Evolutionary conservation across 2,888 invertebrate species (phyloP).

Genomic region (Clanis bilineata): DNA sequence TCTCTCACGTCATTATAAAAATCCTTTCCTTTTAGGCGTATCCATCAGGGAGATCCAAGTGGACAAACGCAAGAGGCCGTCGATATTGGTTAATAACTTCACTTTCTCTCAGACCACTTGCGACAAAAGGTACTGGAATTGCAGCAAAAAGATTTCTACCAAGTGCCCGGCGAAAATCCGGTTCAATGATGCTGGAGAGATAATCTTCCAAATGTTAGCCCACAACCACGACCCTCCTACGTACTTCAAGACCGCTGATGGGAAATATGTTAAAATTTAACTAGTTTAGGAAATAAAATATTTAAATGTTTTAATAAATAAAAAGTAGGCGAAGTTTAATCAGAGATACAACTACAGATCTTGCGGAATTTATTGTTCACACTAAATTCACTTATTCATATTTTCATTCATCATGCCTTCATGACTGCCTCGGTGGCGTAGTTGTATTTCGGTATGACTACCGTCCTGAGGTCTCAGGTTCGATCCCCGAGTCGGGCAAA

Average conservation of each 20-base stretch:
- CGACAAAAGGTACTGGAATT: constrained; percentile 56
- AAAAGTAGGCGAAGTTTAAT: too few relatives aligned
- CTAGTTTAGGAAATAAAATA: too few relatives aligned
- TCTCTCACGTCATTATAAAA: neutral
- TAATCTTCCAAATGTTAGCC: constrained; percentile 16
- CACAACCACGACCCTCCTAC: constrained; percentile 26
- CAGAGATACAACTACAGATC: too few relatives aligned
- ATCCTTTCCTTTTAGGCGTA: constrained; percentile 17
- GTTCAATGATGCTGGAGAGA: constrained; percentile 41
- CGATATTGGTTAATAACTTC: constrained; percentile 34
- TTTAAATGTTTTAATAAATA: too few relatives aligned
- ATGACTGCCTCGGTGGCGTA: too few relatives aligned
- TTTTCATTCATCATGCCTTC: too few relatives aligned
- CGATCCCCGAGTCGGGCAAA: too few relatives aligned
- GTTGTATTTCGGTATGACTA: too few relatives aligned
- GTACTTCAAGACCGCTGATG: constrained; percentile 3
- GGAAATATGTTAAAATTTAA: constrained; percentile 16
- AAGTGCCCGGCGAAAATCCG: constrained; percentile 52
- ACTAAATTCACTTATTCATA: too few relatives aligned
- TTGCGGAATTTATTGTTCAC: too few relatives aligned
- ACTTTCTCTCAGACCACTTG: constrained; percentile 52
- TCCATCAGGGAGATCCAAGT: constrained; percentile 29
- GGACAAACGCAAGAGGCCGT: constrained; percentile 24
- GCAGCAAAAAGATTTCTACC: constrained; percentile 45
- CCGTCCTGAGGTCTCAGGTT: too few relatives aligned